A percentile compares a stretch with the other conserved stretches of the same genome.
Evolutionary conservation across 2,888 invertebrate genomes (phyloP).

Genomic region (Hemaris fuciformis): DNA sequence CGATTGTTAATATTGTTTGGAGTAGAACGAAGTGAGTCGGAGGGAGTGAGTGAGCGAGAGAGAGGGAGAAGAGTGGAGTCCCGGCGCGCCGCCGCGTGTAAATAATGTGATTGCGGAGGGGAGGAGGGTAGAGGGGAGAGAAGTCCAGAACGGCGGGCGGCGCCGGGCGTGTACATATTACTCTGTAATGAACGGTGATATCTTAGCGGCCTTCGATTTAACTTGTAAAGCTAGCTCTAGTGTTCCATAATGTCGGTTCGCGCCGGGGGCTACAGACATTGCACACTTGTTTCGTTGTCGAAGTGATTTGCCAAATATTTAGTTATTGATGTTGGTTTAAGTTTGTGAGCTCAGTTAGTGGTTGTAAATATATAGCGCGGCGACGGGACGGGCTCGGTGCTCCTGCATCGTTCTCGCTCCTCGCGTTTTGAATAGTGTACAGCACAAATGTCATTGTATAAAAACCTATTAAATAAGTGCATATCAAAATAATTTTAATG

Average conservation of each 20-base stretch:
- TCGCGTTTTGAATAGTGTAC: conserved; percentile 60
- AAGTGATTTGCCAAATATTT: conserved; percentile 72
- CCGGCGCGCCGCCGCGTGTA: conserved; percentile 44
- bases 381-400: conserved; percentile 42
- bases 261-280: conserved; percentile 50
- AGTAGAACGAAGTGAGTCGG: neutral
- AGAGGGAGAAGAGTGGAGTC: conserved; percentile 9
- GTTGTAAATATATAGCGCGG: conserved; percentile 60
- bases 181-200: conserved; percentile 78
- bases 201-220: conserved; percentile 81
- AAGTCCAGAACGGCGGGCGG: conserved; percentile 29
- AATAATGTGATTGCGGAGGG: conserved; percentile 42
- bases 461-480: conserved; percentile 72
- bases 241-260: conserved; percentile 51
- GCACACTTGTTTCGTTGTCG: conserved; percentile 52
- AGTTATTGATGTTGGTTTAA: conserved; percentile 60
- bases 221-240: conserved; percentile 80
- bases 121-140: neutral
- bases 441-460: conserved; percentile 78
- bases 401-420: conserved; percentile 38
- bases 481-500: conserved; percentile 77
- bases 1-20: conserved; percentile 1
- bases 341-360: conserved; percentile 52
- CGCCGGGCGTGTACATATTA: conserved; percentile 64
- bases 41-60: neutral